A percentile compares a stretch with the other conserved stretches of the same genome.
phyloP scores from a whole-genome alignment of 2,113 vertebrate genomes.

The Blennius ocellaris region DNA sequence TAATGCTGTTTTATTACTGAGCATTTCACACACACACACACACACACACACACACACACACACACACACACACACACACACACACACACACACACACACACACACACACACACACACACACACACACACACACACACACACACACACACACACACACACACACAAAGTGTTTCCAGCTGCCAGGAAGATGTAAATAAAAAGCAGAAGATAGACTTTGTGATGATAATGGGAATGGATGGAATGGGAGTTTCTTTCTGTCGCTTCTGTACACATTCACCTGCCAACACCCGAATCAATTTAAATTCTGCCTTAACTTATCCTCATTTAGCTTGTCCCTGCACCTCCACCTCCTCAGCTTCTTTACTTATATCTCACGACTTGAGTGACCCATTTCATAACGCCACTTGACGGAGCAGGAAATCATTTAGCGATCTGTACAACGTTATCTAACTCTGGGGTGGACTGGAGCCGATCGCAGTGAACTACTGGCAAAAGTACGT shows the following conservation, averaged over 20 bases:
- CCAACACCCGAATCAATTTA: slow-evolving; percentile 57
- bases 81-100: neutral
- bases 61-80: neutral
- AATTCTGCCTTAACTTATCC: slow-evolving; percentile 29
- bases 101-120: neutral
- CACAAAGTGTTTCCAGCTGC: slow-evolving; percentile 63
- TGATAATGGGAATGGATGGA: slow-evolving; percentile 41
- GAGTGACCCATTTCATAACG: slow-evolving; percentile 38
- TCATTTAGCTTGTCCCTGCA: slow-evolving; percentile 12
- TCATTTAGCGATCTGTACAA: neutral
- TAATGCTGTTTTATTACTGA: slow-evolving; percentile 70
- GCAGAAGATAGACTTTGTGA: slow-evolving; percentile 19
- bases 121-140: neutral
- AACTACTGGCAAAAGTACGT: too few species aligned
- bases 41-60: slow-evolving; percentile 29
- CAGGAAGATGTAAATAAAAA: slow-evolving; percentile 49
- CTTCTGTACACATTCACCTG: slow-evolving; percentile 56
- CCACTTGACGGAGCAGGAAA: slow-evolving; percentile 34
- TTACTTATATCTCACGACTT: slow-evolving; percentile 46
- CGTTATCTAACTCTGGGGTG: too few species aligned
- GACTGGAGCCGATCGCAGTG: too few species aligned
- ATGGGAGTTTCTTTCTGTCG: slow-evolving; percentile 32
- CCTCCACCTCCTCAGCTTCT: neutral
- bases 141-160: neutral
- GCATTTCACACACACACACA: slow-evolving; percentile 36